Evolutionary conservation across 2,113 vertebrate genomes (phyloP).

Genomic region (Antechinus flavipes): DNA sequence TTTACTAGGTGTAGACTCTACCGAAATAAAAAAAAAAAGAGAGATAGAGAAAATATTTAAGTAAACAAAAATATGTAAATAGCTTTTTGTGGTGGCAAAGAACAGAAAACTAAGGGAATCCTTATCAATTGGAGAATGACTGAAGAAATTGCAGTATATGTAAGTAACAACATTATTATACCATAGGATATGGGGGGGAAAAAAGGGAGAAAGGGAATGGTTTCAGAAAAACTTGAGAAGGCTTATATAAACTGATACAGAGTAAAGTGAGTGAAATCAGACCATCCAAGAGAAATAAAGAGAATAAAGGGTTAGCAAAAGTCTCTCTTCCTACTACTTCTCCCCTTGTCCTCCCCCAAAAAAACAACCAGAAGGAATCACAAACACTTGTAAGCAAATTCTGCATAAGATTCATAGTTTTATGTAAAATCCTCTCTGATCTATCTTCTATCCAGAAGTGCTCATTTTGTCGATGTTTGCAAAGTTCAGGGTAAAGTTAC

Average conservation of each 20-base stretch:
- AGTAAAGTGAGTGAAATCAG: background rate
- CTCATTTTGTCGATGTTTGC: background rate
- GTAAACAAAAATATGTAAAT: background rate
- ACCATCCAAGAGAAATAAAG: no score
- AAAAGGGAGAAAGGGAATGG: background rate
- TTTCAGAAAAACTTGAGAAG: background rate
- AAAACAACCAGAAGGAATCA: background rate
- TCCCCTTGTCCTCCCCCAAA: no score
- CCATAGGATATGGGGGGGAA: background rate
- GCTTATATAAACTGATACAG: background rate
- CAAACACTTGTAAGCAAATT: background rate
- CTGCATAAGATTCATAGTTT: background rate
- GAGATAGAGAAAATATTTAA: background rate
- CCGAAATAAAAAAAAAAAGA: no score
- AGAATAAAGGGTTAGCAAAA: background rate
- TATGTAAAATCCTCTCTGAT: background rate
- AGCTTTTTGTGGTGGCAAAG: background rate
- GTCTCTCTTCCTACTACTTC: background rate
- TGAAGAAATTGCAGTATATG: background rate
- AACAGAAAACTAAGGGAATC: background rate
- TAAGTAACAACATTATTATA: background rate
- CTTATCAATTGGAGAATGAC: background rate
- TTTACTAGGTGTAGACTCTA: background rate
- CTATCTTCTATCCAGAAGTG: background rate
- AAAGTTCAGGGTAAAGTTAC: background rate